Conservation (phyloP, 53 echinoderm and acorn worm genomes). For the Apostichopus leukothele region DNA sequence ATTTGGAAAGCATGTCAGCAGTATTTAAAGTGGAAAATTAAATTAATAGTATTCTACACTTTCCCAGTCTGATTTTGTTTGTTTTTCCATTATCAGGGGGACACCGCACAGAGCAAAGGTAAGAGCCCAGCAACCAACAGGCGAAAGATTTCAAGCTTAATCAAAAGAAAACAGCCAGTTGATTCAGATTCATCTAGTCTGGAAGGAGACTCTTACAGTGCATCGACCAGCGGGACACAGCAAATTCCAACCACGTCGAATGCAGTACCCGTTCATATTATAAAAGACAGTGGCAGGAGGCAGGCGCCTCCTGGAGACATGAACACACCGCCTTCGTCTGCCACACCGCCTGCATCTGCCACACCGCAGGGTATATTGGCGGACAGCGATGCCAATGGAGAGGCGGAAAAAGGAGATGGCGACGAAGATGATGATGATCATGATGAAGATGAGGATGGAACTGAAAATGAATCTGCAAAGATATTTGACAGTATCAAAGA, state of each 20-base stretch:
- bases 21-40: background rate
- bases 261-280: too few relatives aligned
- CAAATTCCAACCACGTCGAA: too few relatives aligned
- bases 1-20: too few relatives aligned
- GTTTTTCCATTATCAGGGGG: background rate
- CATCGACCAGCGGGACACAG: too few relatives aligned
- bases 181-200: background rate
- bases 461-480: background rate
- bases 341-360: too few relatives aligned
- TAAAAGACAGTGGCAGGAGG: too few relatives aligned
- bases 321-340: too few relatives aligned
- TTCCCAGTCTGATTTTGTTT: background rate
- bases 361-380: too few relatives aligned
- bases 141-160: background rate
- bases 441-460: background rate
- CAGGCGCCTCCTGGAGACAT: too few relatives aligned
- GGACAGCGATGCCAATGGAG: background rate
- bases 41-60: too few relatives aligned
- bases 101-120: background rate
- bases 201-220: background rate
- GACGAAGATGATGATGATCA: too few relatives aligned
- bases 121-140: background rate
- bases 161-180: constrained; percentile 21
- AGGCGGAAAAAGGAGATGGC: background rate
- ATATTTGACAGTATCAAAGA: constrained; percentile 12